Evolutionary conservation across 2,888 invertebrate species (phyloP).

Genomic region (Zygaena filipendulae): DNA sequence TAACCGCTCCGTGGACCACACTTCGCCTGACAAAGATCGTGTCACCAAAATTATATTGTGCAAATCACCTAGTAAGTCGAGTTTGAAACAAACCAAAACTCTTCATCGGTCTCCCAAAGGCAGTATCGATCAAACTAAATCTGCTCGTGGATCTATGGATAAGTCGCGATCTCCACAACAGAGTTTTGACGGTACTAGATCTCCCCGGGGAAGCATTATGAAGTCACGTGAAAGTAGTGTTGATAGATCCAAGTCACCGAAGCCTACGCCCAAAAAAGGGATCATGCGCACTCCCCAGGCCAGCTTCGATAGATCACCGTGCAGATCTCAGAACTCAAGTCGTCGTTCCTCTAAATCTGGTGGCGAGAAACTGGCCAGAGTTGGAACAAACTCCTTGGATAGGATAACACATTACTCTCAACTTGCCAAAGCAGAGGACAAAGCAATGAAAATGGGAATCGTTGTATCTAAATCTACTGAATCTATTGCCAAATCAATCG

Average conservation of each 20-base stretch:
- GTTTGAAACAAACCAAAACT: conserved; percentile 47
- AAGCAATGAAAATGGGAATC: conserved; percentile 64
- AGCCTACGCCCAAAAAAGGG: conserved; percentile 59
- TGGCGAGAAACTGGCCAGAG: conserved; percentile 50
- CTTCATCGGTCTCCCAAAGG: conserved; percentile 63
- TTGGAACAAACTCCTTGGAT: conserved; percentile 60
- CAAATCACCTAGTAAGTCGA: conserved; percentile 61
- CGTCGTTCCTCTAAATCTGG: conserved; percentile 50
- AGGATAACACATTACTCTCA: conserved; percentile 60
- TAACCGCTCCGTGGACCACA: conserved; percentile 33
- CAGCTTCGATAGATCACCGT: conserved; percentile 57
- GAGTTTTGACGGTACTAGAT: conserved; percentile 63
- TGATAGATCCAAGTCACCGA: conserved; percentile 54
- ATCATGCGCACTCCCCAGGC: conserved; percentile 64
- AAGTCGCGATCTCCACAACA: conserved; percentile 67
- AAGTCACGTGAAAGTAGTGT: conserved; percentile 56
- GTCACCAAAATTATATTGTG: conserved; percentile 62
- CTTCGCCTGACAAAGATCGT: conserved; percentile 50
- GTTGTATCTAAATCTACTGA: conserved; percentile 68
- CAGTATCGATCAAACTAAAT: conserved; percentile 59
- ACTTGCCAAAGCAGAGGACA: conserved; percentile 58
- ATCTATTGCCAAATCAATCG: conserved; percentile 67
- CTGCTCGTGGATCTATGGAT: conserved; percentile 68
- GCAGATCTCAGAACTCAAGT: conserved; percentile 54
- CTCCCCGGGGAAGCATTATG: conserved; percentile 59